Percentiles rank a stretch among this genome's conserved stretches.
Evolutionary conservation across 2,888 invertebrate species (phyloP).

Genomic region (Unio delphinus): DNA sequence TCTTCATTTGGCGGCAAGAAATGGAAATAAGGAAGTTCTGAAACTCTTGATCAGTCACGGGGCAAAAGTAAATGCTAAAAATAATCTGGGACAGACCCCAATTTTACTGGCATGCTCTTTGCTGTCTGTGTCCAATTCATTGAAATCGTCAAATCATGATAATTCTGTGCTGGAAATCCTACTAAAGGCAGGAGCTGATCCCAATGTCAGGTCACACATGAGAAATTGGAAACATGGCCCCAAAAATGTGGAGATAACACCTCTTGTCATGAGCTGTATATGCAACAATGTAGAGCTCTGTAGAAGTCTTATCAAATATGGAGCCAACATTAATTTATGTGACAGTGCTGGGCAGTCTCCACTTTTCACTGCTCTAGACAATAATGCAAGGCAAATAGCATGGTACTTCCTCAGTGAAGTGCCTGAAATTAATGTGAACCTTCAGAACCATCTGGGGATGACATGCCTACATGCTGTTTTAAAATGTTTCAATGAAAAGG

Average conservation of each 20-base stretch:
- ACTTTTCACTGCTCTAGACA: slow-evolving; percentile 43
- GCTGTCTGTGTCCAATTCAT: slow-evolving; percentile 6
- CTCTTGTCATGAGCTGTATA: slow-evolving; percentile 48
- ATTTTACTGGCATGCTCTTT: slow-evolving; percentile 36
- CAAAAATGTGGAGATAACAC: slow-evolving; percentile 32
- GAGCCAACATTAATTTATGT: slow-evolving; percentile 47
- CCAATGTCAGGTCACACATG: slow-evolving; percentile 27
- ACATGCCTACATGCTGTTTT: slow-evolving; percentile 35
- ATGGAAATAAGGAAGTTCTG: slow-evolving; percentile 36
- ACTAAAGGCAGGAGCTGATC: slow-evolving; percentile 46
- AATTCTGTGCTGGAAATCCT: slow-evolving; percentile 33
- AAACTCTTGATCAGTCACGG: slow-evolving; percentile 43
- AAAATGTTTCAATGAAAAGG: slow-evolving; percentile 17
- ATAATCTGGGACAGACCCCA: slow-evolving; percentile 44
- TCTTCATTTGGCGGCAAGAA: slow-evolving; percentile 34
- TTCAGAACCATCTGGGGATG: slow-evolving; percentile 11
- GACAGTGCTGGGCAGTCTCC: slow-evolving; percentile 47
- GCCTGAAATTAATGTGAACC: slow-evolving; percentile 13
- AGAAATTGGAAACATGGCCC: slow-evolving; percentile 14
- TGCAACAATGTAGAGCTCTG: slow-evolving; percentile 45
- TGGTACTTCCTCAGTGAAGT: slow-evolving; percentile 33
- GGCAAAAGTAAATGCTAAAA: slow-evolving; percentile 47
- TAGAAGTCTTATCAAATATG: slow-evolving; percentile 36
- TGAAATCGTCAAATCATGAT: slow-evolving; percentile 26
- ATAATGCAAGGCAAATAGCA: slow-evolving; percentile 30